Evolutionary conservation across 2,888 invertebrate species (phyloP).

Genomic region (Drosophila subsilvestris): DNA sequence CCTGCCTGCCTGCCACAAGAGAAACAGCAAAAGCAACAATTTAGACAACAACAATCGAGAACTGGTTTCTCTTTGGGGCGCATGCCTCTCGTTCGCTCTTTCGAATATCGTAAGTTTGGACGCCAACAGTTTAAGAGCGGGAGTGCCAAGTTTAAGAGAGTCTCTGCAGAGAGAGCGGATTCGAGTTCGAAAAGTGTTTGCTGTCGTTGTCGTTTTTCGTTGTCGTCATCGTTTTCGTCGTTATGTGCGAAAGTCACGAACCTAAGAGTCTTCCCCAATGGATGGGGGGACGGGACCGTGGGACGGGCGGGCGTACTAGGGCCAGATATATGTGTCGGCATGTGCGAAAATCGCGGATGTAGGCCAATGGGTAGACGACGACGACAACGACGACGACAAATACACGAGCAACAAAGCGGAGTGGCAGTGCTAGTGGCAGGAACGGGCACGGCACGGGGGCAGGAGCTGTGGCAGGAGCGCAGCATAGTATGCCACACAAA

Average conservation of each 20-base stretch:
- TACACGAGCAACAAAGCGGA: constrained; percentile 35
- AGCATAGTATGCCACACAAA: constrained; percentile 73
- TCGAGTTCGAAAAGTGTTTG: constrained; percentile 65
- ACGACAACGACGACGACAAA: constrained; percentile 51
- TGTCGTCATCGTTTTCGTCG: constrained; percentile 23
- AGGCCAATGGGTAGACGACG: constrained; percentile 81
- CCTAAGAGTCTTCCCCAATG: constrained; percentile 17
- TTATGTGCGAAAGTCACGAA: constrained; percentile 65
- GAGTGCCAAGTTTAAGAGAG: constrained; percentile 65
- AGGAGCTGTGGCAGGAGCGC: constrained; percentile 41
- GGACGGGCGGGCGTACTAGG: constrained; percentile 3
- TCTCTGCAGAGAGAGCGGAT: constrained; percentile 13
- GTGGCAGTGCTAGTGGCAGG: constrained; percentile 8
- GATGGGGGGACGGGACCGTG: constrained; percentile 34
- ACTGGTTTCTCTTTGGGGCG: constrained; percentile 20
- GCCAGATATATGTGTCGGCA: constrained; percentile 44
- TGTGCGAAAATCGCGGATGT: constrained; percentile 72
- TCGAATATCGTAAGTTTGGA: constrained; percentile 63
- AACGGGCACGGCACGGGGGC: background rate
- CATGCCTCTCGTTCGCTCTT: constrained; percentile 17
- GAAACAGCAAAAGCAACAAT: constrained; percentile 22
- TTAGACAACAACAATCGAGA: constrained; percentile 54
- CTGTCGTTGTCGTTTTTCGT: constrained; percentile 21
- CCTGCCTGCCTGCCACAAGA: constrained; percentile 12
- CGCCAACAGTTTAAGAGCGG: constrained; percentile 44